phyloP scores from a whole-genome alignment of 1,140 invertebrate genomes.

The Oscheius sp. region DNA sequence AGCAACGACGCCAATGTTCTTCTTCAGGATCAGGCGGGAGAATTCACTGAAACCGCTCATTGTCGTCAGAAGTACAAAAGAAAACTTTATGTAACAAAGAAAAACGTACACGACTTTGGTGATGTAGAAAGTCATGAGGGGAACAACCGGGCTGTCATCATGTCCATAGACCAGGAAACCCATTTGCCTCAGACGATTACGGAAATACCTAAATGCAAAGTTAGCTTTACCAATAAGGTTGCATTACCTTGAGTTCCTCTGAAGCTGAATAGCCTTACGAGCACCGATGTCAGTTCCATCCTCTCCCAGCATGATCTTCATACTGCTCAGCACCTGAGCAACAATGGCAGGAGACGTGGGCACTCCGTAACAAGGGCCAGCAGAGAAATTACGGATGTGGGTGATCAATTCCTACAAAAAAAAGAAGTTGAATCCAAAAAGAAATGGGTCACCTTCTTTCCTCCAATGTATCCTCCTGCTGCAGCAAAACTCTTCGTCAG shows the following conservation, averaged over 20 bases:
- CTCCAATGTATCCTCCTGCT: slow-evolving; percentile 67
- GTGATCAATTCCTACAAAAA: slow-evolving; percentile 61
- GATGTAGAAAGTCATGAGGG: slow-evolving; percentile 85
- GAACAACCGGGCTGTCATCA: slow-evolving; percentile 90
- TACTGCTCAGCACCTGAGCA: slow-evolving; percentile 59
- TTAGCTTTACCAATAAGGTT: not conserved
- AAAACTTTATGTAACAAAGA: not conserved
- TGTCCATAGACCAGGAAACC: slow-evolving; percentile 92
- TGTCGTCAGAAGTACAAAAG: slow-evolving; percentile 8
- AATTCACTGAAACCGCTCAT: slow-evolving; percentile 68
- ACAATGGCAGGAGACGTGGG: slow-evolving; percentile 63
- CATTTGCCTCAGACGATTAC: slow-evolving; percentile 63
- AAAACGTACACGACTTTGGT: slow-evolving; percentile 80
- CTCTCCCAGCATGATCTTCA: slow-evolving; percentile 63
- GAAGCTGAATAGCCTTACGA: slow-evolving; percentile 34
- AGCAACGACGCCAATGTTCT: slow-evolving; percentile 84
- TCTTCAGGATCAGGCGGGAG: slow-evolving; percentile 75
- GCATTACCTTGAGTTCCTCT: slow-evolving; percentile 41
- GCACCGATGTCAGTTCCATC: slow-evolving; percentile 62
- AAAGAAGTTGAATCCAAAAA: not conserved
- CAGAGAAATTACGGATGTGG: slow-evolving; percentile 61
- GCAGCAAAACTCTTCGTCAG: slow-evolving; percentile 67
- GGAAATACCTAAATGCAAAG: slow-evolving; percentile 44
- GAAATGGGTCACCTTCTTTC: slow-evolving; percentile 59
- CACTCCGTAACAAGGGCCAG: slow-evolving; percentile 63